Evolutionary conservation across 2,797 vertebrate species (phyloP).

Genomic region (Heteromormyrus szaboi): DNA sequence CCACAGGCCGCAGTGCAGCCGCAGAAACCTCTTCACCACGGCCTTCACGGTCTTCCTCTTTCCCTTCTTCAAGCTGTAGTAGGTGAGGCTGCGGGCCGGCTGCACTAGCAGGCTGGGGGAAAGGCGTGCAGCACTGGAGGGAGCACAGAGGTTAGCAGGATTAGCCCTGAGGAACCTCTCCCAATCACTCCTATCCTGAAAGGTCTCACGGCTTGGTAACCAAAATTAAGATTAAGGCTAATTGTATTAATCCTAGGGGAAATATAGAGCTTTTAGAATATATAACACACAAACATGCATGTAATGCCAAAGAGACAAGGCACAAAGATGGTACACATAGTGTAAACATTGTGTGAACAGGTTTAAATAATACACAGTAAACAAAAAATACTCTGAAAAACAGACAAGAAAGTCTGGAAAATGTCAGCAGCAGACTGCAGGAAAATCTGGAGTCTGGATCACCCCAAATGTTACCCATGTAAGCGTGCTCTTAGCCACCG

Average conservation of each 20-base stretch:
- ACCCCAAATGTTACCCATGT: neutral
- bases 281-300: neutral
- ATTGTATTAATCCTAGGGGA: neutral
- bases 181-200: neutral
- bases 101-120: conserved; percentile 62
- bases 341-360: neutral
- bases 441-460: neutral
- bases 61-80: conserved; percentile 70
- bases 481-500: neutral
- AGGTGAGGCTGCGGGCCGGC: conserved; percentile 69
- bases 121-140: conserved; percentile 61
- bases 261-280: neutral
- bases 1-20: conserved; percentile 90
- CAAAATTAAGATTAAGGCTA: neutral
- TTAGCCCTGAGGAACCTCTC: neutral
- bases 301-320: too few species aligned
- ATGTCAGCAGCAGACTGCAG: neutral
- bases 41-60: conserved; percentile 82
- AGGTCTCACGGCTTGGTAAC: neutral
- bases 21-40: conserved; percentile 76
- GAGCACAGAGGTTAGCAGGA: neutral
- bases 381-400: neutral
- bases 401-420: neutral
- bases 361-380: neutral
- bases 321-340: neutral